These are phyloP conservation scores for Zaprionus vittiger DNA, from an alignment of 1,140 invertebrate genomes.

Conservation along the genomic window DNA sequence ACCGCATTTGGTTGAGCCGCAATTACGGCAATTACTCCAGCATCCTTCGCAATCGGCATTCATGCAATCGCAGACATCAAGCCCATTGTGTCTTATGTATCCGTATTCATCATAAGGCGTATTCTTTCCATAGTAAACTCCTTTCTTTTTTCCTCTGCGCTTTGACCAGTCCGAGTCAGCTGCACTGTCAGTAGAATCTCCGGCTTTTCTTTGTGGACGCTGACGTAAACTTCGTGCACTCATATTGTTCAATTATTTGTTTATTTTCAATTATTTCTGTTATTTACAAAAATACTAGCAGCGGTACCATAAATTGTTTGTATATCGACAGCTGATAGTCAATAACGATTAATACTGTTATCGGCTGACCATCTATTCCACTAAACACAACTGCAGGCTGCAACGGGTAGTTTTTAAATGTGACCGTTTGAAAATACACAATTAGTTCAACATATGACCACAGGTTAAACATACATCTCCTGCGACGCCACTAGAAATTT, in stretches of 20 bases:
- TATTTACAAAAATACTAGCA: background rate
- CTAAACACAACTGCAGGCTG: background rate
- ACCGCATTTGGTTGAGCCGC: constrained; percentile 70
- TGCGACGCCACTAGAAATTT: constrained; percentile 42
- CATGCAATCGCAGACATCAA: constrained; percentile 77
- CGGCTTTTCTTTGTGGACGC: constrained; percentile 54
- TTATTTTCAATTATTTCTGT: background rate
- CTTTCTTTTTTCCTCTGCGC: constrained; percentile 56
- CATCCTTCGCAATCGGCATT: constrained; percentile 70
- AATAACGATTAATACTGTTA: background rate
- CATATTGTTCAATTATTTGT: constrained; percentile 12
- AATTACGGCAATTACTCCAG: constrained; percentile 68
- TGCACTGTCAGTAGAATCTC: constrained; percentile 21
- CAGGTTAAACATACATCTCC: constrained; percentile 20
- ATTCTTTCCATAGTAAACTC: constrained; percentile 42
- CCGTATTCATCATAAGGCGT: constrained; percentile 74
- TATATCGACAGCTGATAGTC: constrained; percentile 1
- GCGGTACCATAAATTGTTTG: background rate
- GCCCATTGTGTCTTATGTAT: constrained; percentile 58
- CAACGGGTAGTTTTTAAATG: background rate
- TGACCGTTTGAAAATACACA: constrained; percentile 7
- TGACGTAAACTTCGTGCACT: constrained; percentile 57
- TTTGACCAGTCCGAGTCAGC: constrained; percentile 51
- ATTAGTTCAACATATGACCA: constrained; percentile 35
- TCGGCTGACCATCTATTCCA: constrained; percentile 2